Percentiles rank a stretch among this genome's conserved stretches.
Evolutionary conservation across 1,140 invertebrate genomes (phyloP).

Genomic region (Drosophila novamexicana): DNA sequence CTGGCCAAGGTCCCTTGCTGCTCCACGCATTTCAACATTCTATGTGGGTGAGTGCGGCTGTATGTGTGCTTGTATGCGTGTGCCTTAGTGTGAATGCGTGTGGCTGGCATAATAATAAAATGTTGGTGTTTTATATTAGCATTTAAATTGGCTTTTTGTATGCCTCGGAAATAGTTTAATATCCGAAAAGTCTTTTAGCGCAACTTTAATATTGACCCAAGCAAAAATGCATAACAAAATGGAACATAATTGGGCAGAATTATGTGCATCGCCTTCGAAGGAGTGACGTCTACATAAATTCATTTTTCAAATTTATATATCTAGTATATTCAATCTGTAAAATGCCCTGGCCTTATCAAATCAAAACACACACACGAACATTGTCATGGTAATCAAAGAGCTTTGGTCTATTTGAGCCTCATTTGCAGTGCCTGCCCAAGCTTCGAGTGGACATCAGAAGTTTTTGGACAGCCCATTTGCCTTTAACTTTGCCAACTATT

Average conservation of each 20-base stretch:
- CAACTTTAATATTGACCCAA: constrained; percentile 61
- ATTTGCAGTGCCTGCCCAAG: constrained; percentile 55
- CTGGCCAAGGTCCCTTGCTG: background rate
- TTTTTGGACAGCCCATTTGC: constrained; percentile 45
- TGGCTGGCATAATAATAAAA: constrained; percentile 82
- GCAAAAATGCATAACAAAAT: constrained; percentile 71
- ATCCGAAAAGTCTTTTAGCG: constrained; percentile 64
- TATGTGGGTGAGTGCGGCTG: background rate
- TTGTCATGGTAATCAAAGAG: constrained; percentile 74
- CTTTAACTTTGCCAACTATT: constrained; percentile 28
- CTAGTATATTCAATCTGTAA: constrained; percentile 55
- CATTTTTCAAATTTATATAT: constrained; percentile 12
- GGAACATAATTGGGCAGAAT: constrained; percentile 63
- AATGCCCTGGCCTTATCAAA: constrained; percentile 56
- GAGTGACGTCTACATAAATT: constrained; percentile 25
- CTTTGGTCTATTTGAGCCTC: constrained; percentile 48
- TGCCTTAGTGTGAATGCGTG: constrained; percentile 54
- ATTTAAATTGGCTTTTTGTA: constrained; percentile 84
- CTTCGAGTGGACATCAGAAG: constrained; percentile 67
- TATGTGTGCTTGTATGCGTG: constrained; percentile 2
- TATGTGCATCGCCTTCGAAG: constrained; percentile 41
- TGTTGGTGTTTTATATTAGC: constrained; percentile 84
- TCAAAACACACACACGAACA: constrained; percentile 25
- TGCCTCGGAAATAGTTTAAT: constrained; percentile 83
- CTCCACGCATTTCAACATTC: constrained; percentile 4